These are phyloP conservation scores for Entosphenus tridentatus DNA, from an alignment of 2,113 vertebrate species.

Conservation along the genomic window DNA sequence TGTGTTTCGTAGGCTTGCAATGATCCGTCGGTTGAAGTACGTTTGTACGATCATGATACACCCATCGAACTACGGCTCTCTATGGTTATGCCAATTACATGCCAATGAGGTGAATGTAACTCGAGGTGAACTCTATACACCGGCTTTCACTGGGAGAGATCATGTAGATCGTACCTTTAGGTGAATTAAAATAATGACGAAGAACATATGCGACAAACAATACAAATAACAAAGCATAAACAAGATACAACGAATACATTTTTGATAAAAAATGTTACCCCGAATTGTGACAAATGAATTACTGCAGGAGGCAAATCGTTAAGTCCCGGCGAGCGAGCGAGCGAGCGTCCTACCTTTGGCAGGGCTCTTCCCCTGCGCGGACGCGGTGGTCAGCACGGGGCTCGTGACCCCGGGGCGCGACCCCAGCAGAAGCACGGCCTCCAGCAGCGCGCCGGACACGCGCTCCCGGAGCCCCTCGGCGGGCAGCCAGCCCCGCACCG, in stretches of 20 bases:
- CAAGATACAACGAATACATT: background rate
- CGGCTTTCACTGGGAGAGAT: no score
- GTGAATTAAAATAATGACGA: background rate
- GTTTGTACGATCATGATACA: no score
- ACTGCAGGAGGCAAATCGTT: background rate
- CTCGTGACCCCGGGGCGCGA: background rate
- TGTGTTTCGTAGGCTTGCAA: no score
- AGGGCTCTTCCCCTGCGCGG: background rate
- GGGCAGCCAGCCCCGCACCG: constrained; percentile 3
- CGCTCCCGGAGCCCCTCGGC: background rate
- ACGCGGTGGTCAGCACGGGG: background rate
- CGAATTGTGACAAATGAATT: background rate
- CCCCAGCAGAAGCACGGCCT: constrained; percentile 1
- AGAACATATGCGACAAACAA: background rate
- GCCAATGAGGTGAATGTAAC: no score
- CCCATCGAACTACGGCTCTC: no score
- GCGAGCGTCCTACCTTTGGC: no score
- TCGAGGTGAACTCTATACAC: no score
- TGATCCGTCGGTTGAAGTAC: no score
- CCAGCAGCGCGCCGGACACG: background rate
- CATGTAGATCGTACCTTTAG: background rate
- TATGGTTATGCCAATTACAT: no score
- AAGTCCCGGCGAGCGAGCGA: background rate
- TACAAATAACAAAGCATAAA: background rate
- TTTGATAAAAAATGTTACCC: background rate